These are phyloP conservation scores for Smutsia temminckii DNA, from an alignment of 2,797 vertebrate species.

Conservation along the genomic window DNA sequence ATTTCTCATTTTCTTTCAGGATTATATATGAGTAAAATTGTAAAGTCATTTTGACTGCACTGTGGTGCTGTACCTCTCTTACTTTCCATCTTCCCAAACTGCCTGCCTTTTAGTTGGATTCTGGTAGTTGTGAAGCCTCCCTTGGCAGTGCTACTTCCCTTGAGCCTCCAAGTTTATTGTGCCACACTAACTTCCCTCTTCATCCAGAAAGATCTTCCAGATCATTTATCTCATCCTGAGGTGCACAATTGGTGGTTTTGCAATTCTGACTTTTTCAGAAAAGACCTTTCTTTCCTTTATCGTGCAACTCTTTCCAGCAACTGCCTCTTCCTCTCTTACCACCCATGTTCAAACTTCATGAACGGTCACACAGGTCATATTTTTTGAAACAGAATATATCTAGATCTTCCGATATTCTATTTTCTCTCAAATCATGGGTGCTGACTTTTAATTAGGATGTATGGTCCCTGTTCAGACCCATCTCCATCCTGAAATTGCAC, in stretches of 20 bases:
- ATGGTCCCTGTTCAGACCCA: neutral
- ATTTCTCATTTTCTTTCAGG: neutral
- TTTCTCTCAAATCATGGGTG: neutral
- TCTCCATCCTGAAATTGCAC: neutral
- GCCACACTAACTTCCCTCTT: neutral
- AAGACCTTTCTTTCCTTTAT: neutral
- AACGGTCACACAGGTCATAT: neutral
- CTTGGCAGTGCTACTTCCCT: too few species aligned
- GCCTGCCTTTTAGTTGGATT: neutral
- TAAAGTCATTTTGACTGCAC: neutral
- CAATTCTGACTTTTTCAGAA: neutral
- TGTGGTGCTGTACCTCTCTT: too few species aligned
- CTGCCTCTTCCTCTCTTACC: neutral
- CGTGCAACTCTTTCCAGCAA: neutral
- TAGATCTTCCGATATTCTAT: neutral
- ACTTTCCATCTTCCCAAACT: neutral
- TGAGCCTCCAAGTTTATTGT: neutral
- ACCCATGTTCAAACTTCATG: neutral
- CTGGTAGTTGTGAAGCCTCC: neutral
- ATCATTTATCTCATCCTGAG: neutral
- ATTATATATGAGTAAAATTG: neutral
- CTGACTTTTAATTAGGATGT: neutral
- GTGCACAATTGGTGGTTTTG: neutral
- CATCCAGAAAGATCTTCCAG: neutral
- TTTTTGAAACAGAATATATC: neutral